Evolutionary conservation across 2,113 vertebrate genomes (phyloP), one percentile per base, ranked within the genome.

Genomic region (Struthidea cinerea): DNA sequence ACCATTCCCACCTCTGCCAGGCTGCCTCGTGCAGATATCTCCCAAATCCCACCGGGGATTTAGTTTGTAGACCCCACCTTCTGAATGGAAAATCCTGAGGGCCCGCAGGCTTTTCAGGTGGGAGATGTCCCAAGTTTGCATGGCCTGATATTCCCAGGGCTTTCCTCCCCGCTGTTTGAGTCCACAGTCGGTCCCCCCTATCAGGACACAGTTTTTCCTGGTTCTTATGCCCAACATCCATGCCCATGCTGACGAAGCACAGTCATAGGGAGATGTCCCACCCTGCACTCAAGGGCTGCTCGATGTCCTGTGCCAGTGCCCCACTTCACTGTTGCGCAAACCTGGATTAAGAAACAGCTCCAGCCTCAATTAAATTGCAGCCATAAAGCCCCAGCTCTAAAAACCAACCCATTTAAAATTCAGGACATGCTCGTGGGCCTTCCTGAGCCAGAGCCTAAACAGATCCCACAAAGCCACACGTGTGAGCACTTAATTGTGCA

Each of bases 111-210:
- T 56, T 35, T 32, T 44, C 65, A 75, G 80, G 75, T 9, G 11
- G 55, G 75, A 42, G 55, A 46, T 7, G 9, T 16, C 37, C 47
- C 16, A 10, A 7, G 21, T 50, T 37, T 50, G 35, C 24, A 18
- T 6, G 41, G 12, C 22, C 37, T 60, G 75, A 24, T 16, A 28
- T 18, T 53, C 1, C 33, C 39, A 46, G 28, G 5, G 17, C 21
- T 39, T 88, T 50, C 11, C 19, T 44, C 41, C 35, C 24, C 17
- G 2, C 6, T 20, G 3, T 35, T 46, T 16, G 23, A 50, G 30
- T 26, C 4, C 77, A 49, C 32, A 52, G 1, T n/a, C 3, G 1
- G 6, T 16, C 7, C 15, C 28, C 24, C 6, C 14, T 23, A 0
- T 6, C 7, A 4, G n/a, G 53, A 16, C n/a, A 41, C 41, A 42